Conservation (phyloP, 1,140 invertebrate species). For the Tetramorium simillimum region DNA sequence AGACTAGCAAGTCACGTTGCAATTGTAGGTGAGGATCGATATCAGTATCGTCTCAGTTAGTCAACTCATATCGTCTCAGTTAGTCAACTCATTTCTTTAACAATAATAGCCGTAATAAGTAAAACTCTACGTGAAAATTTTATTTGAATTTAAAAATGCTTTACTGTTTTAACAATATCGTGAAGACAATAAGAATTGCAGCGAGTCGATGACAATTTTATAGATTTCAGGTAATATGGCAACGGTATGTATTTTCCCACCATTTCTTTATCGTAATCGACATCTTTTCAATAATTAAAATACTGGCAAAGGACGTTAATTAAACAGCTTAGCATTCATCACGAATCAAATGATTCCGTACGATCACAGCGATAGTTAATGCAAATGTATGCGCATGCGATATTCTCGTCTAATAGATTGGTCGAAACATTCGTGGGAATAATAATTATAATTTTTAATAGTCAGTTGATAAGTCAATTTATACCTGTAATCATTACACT, state of each 20-base stretch:
- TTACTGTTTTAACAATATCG: neutral
- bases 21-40: neutral
- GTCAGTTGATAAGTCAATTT: neutral
- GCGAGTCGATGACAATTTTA: neutral
- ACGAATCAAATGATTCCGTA: neutral
- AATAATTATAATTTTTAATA: neutral
- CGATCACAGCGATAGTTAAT: too few species aligned
- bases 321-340: neutral
- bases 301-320: neutral
- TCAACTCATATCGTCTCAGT: neutral
- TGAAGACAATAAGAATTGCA: neutral
- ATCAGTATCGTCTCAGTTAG: neutral
- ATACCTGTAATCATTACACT: too few species aligned
- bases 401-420: neutral
- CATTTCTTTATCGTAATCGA: neutral
- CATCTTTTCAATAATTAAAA: constrained; percentile 3
- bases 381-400: neutral
- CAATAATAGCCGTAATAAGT: neutral
- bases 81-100: neutral
- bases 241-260: neutral
- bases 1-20: neutral
- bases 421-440: neutral
- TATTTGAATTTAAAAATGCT: neutral
- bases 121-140: neutral
- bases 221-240: neutral